These are phyloP conservation scores for Heliconius hermathena DNA, from an alignment of 1,140 invertebrate species.

Conservation along the genomic window DNA sequence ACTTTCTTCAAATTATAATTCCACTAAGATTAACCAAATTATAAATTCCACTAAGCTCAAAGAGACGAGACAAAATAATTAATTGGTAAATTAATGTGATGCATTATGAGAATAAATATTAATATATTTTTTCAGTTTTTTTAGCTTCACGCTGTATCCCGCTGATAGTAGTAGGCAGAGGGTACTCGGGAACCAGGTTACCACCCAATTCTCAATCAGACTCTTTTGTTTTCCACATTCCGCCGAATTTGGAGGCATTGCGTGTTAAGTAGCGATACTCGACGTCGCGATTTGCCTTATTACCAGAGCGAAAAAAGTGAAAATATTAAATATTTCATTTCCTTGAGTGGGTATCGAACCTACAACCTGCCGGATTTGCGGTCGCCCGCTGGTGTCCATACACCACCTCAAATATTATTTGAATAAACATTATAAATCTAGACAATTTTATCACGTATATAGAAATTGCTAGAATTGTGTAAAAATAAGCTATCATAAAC, in stretches of 20 bases:
- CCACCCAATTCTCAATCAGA: not conserved
- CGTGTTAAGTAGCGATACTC: not conserved
- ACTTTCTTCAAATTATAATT: conserved; percentile 14
- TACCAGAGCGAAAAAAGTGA: not conserved
- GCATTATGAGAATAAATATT: not conserved
- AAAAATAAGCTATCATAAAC: not conserved
- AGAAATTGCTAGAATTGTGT: not conserved
- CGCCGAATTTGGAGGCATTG: not conserved
- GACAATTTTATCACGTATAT: not conserved
- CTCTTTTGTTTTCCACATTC: not conserved
- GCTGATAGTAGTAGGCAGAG: not conserved
- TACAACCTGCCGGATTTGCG: not conserved
- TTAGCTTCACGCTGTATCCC: not conserved
- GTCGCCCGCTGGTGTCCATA: not conserved
- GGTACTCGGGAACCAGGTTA: not conserved
- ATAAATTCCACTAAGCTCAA: not conserved
- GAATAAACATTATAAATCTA: too few relatives aligned
- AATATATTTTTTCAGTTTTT: not conserved
- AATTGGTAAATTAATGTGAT: not conserved
- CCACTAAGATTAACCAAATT: not conserved
- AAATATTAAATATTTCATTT: not conserved
- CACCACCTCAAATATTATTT: not conserved
- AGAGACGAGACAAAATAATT: not conserved
- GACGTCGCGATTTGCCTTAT: not conserved
- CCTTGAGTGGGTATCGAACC: not conserved